phyloP scores from a whole-genome alignment of 2,797 vertebrate genomes.

The Clarias platycephalus region DNA sequence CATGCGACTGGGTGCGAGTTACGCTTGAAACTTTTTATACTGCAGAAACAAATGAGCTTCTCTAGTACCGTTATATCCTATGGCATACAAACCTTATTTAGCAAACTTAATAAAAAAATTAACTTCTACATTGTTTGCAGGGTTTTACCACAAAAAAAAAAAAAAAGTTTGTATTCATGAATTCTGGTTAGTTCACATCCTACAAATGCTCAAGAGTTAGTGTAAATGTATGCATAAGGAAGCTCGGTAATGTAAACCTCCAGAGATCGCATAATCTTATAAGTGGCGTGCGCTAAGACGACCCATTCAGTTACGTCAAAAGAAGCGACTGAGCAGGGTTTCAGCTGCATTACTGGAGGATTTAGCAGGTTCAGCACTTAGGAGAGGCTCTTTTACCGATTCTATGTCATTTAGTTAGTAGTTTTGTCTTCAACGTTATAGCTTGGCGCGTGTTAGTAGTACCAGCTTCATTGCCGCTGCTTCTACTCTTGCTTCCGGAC shows the following conservation, averaged over 20 bases:
- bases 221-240: background rate
- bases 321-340: background rate
- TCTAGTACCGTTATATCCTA: background rate
- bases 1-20: no score
- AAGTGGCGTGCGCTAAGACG: background rate
- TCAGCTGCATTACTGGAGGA: slow-evolving; percentile 6
- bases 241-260: background rate
- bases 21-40: background rate
- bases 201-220: background rate
- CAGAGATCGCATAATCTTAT: background rate
- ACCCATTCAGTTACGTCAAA: background rate
- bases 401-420: background rate
- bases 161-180: background rate
- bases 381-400: background rate
- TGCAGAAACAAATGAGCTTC: background rate
- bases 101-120: background rate
- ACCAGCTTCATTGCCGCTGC: no score
- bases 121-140: background rate
- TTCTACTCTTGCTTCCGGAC: no score
- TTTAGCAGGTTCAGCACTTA: background rate
- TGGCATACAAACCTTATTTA: background rate
- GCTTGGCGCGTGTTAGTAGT: no score
- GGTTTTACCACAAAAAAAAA: background rate
- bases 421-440: no score
- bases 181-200: background rate